A percentile compares a stretch with the other conserved stretches of the same genome.
phyloP scores from a whole-genome alignment of 2,888 invertebrate species.

The Amiota minor region DNA sequence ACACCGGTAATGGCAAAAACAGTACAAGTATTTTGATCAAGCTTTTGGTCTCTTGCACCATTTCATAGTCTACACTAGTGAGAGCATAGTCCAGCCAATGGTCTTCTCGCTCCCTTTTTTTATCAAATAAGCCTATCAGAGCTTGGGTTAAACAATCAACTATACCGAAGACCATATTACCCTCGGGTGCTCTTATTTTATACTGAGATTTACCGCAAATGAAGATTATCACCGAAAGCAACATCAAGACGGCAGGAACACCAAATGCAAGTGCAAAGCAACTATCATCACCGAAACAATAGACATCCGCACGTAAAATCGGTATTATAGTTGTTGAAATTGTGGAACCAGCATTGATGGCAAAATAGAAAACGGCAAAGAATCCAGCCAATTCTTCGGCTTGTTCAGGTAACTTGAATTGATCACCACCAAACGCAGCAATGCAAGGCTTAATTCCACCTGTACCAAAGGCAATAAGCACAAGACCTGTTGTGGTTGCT shows the following conservation, averaged over 20 bases:
- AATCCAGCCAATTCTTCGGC: conserved; percentile 85
- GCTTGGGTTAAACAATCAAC: conserved; percentile 81
- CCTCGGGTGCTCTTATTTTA: conserved; percentile 83
- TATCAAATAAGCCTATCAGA: conserved; percentile 69
- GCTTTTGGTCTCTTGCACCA: conserved; percentile 87
- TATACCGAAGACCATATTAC: conserved; percentile 87
- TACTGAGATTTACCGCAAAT: conserved; percentile 85
- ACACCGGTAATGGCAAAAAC: conserved; percentile 93
- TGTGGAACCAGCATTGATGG: conserved; percentile 92
- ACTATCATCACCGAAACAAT: conserved; percentile 83
- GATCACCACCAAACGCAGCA: conserved; percentile 95
- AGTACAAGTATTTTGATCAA: conserved; percentile 84
- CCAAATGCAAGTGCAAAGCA: conserved; percentile 92
- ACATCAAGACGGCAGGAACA: conserved; percentile 90
- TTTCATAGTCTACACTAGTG: conserved; percentile 80
- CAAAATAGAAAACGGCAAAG: conserved; percentile 95
- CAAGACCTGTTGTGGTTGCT: conserved; percentile 79
- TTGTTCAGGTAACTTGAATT: conserved; percentile 88
- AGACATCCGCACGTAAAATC: conserved; percentile 84
- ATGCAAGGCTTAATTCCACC: conserved; percentile 98
- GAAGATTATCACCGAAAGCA: conserved; percentile 86
- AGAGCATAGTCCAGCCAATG: conserved; percentile 96
- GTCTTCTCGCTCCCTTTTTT: conserved; percentile 75
- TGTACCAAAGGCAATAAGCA: conserved; percentile 90
- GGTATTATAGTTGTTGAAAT: conserved; percentile 92